These are phyloP conservation scores for Meleagris gallopavo DNA, from an alignment of 2,113 vertebrate species.

Conservation along the genomic window DNA sequence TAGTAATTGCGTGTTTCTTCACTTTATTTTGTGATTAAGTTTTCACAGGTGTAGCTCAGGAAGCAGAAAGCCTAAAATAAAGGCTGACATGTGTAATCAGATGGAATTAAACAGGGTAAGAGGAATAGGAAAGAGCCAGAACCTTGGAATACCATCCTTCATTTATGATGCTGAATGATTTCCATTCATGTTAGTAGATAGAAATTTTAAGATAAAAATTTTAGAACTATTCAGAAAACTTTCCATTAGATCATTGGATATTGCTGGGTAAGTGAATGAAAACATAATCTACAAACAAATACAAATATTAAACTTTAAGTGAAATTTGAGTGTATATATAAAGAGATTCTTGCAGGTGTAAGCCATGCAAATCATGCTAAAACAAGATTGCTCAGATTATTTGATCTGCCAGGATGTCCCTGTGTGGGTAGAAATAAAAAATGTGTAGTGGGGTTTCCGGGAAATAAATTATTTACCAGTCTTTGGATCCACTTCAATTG, in stretches of 20 bases:
- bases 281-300: background rate
- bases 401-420: background rate
- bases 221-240: no score
- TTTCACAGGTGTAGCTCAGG: constrained; percentile 47
- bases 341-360: background rate
- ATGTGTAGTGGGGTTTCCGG: background rate
- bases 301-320: background rate
- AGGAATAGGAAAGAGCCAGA: background rate
- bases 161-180: constrained; percentile 34
- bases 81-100: constrained; percentile 57
- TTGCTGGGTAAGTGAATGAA: background rate
- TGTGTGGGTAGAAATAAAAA: background rate
- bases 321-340: background rate
- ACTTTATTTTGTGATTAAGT: constrained; percentile 71
- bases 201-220: constrained; percentile 31
- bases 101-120: constrained; percentile 43
- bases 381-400: background rate
- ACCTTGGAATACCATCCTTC: constrained; percentile 24
- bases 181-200: background rate
- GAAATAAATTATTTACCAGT: background rate
- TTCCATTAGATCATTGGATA: background rate
- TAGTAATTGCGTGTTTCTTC: constrained; percentile 21
- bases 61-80: constrained; percentile 39
- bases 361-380: background rate
- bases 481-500: background rate